Evolutionary conservation across 1,140 invertebrate species (phyloP).

Genomic region (Ephestia elutella): DNA sequence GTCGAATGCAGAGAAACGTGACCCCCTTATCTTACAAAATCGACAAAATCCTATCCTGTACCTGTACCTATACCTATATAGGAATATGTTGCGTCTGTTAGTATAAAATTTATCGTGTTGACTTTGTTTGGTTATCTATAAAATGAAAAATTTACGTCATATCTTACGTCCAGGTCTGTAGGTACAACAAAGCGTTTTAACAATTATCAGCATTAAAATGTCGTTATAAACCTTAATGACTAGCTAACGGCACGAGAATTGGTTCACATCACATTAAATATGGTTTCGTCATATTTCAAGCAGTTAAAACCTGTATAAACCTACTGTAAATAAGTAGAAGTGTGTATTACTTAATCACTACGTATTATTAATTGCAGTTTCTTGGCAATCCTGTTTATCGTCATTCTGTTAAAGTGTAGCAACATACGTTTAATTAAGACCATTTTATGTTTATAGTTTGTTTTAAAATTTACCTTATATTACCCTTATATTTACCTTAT

Average conservation of each 20-base stretch:
- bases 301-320: background rate
- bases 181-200: background rate
- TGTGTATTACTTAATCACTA: background rate
- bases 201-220: background rate
- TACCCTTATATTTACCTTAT: too few relatives aligned
- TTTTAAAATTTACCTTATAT: background rate
- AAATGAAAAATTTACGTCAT: too few relatives aligned
- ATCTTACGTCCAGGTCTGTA: too few relatives aligned
- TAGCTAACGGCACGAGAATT: background rate
- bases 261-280: background rate
- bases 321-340: background rate
- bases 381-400: background rate
- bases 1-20: too few relatives aligned
- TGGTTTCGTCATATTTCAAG: background rate
- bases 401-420: background rate
- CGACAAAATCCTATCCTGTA: too few relatives aligned
- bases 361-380: background rate
- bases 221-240: background rate
- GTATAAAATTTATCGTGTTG: too few relatives aligned
- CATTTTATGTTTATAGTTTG: background rate
- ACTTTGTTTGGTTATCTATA: too few relatives aligned
- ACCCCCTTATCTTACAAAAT: too few relatives aligned
- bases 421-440: background rate
- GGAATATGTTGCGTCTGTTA: too few relatives aligned
- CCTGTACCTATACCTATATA: too few relatives aligned